These are phyloP conservation scores for Conistra vaccinii DNA, from an alignment of 2,888 invertebrate species.

Conservation along the genomic window DNA sequence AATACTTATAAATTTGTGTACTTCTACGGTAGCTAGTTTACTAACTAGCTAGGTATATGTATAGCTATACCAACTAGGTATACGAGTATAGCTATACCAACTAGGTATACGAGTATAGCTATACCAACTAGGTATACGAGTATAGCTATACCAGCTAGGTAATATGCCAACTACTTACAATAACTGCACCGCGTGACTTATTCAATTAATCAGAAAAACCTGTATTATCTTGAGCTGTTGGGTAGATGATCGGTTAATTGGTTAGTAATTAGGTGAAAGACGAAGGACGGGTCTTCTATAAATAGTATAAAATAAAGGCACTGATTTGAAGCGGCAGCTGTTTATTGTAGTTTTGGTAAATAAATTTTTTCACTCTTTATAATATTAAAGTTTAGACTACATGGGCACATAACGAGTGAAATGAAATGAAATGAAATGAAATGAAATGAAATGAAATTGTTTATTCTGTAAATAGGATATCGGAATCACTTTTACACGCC, in stretches of 20 bases:
- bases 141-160: constrained; percentile 23
- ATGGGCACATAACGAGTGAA: too few relatives aligned
- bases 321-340: too few relatives aligned
- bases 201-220: constrained; percentile 43
- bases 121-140: constrained; percentile 22
- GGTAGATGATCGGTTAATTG: constrained; percentile 4
- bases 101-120: too few relatives aligned
- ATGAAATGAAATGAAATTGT: too few relatives aligned
- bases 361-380: too few relatives aligned
- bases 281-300: not conserved
- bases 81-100: too few relatives aligned
- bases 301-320: not conserved
- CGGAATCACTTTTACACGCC: too few relatives aligned
- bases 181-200: constrained; percentile 37
- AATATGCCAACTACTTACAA: constrained; percentile 16
- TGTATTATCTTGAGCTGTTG: constrained; percentile 9
- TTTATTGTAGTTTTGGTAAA: too few relatives aligned
- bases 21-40: too few relatives aligned
- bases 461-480: too few relatives aligned
- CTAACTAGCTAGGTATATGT: not conserved
- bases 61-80: constrained; percentile 25
- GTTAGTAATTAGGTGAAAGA: constrained; percentile 2
- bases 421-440: too few relatives aligned
- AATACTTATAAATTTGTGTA: constrained; percentile 7
- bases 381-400: too few relatives aligned